phyloP scores from a whole-genome alignment of 2,113 vertebrate species.

The Callospermophilus lateralis region DNA sequence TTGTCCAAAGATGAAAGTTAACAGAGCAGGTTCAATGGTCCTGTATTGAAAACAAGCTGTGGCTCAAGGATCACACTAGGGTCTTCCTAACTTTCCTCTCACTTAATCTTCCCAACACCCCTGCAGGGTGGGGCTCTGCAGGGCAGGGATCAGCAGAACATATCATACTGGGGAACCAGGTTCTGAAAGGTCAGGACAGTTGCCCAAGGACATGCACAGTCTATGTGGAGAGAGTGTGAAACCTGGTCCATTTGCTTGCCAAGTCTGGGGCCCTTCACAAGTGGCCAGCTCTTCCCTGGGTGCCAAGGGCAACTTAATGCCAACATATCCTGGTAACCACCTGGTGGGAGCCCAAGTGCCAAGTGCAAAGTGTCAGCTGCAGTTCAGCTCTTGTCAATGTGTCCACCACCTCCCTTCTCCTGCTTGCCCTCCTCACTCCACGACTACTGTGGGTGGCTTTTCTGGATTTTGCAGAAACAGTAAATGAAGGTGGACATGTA shows the following conservation, averaged over 20 bases:
- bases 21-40: neutral
- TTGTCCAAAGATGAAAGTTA: neutral
- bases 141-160: fast-evolving
- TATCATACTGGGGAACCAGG: neutral
- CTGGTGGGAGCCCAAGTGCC: neutral
- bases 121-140: neutral
- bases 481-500: neutral
- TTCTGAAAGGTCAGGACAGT: neutral
- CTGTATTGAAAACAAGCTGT: neutral
- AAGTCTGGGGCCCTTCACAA: neutral
- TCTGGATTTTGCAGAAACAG: neutral
- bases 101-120: neutral
- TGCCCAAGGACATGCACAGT: neutral
- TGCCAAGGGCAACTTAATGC: neutral
- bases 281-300: neutral
- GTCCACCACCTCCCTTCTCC: neutral
- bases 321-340: neutral
- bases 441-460: fast-evolving
- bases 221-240: fast-evolving
- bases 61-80: neutral
- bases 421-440: fast-evolving
- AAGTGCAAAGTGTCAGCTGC: no score
- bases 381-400: neutral
- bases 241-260: neutral
- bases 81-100: neutral